Percentiles rank a stretch among this genome's conserved stretches.
Evolutionary conservation across 2,888 invertebrate species (phyloP).

Genomic region (Exephanes ischioxanthus): DNA sequence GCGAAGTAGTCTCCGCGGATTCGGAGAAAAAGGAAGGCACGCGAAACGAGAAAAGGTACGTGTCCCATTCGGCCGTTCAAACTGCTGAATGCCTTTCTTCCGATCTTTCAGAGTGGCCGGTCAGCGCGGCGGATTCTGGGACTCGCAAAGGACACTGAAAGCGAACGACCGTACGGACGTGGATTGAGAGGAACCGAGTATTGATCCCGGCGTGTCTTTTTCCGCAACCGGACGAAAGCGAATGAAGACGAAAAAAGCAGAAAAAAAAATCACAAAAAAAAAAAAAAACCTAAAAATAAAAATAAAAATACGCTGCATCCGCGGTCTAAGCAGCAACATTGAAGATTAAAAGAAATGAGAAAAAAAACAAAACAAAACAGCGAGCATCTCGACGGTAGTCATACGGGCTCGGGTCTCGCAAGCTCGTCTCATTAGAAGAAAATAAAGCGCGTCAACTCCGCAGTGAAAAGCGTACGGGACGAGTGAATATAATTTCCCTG

Average conservation of each 20-base stretch:
- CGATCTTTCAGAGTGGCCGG: constrained; percentile 6
- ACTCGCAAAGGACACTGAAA: background rate
- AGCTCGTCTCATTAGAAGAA: constrained; percentile 43
- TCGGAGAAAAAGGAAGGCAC: background rate
- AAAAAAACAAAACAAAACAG: background rate
- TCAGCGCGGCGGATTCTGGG: background rate
- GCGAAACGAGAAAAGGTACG: background rate
- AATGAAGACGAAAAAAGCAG: background rate
- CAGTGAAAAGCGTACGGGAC: constrained; percentile 12
- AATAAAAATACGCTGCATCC: background rate
- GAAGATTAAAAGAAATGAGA: no score
- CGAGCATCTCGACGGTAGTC: background rate
- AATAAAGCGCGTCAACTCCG: constrained; percentile 35
- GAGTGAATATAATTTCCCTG: constrained; percentile 71
- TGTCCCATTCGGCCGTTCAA: constrained; percentile 16
- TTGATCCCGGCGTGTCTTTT: background rate
- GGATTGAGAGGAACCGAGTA: background rate
- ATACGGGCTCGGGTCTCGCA: background rate
- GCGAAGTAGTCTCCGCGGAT: background rate
- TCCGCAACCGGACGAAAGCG: background rate
- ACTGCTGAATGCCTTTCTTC: background rate
- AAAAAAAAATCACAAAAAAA: background rate
- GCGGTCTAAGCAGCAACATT: background rate
- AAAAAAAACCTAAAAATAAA: no score
- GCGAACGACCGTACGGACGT: background rate